phyloP scores from a whole-genome alignment of 35 echinoderm and acorn worm species.

The Patiria miniata region DNA sequence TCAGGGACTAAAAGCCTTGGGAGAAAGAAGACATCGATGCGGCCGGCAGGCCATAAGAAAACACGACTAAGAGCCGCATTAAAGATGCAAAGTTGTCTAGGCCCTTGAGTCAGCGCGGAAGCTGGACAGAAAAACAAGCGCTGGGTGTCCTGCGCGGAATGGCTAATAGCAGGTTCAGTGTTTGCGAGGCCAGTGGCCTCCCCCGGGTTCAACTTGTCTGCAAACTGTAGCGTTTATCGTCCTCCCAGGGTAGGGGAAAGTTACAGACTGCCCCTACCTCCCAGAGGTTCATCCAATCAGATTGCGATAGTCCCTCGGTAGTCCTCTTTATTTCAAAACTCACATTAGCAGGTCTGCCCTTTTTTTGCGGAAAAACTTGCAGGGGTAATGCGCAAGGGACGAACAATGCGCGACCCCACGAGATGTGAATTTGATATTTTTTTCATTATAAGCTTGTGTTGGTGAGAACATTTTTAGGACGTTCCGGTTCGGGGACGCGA shows the following conservation, averaged over 20 bases:
- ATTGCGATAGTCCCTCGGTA: not conserved
- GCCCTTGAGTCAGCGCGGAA: not conserved
- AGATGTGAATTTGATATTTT: too few species aligned
- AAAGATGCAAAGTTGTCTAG: conserved; percentile 24
- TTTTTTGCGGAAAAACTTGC: too few species aligned
- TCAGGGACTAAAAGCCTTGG: conserved; percentile 10
- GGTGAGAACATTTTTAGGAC: too few species aligned
- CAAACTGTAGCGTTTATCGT: not conserved
- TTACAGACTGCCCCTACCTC: not conserved
- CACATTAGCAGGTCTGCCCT: too few species aligned
- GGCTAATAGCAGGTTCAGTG: not conserved
- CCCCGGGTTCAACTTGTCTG: not conserved
- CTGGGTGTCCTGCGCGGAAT: not conserved
- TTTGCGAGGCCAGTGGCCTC: conserved; percentile 20
- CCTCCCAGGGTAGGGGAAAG: not conserved
- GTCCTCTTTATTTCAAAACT: not conserved
- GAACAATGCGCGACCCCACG: too few species aligned
- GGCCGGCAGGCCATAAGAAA: conserved; percentile 19
- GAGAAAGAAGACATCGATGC: not conserved
- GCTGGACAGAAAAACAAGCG: not conserved
- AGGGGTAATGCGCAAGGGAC: too few species aligned
- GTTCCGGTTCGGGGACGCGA: too few species aligned
- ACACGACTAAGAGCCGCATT: conserved; percentile 22
- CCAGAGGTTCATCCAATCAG: not conserved
- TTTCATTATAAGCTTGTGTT: too few species aligned